phyloP scores from a whole-genome alignment of 2,888 invertebrate species.

The Drosophila meridiana region DNA sequence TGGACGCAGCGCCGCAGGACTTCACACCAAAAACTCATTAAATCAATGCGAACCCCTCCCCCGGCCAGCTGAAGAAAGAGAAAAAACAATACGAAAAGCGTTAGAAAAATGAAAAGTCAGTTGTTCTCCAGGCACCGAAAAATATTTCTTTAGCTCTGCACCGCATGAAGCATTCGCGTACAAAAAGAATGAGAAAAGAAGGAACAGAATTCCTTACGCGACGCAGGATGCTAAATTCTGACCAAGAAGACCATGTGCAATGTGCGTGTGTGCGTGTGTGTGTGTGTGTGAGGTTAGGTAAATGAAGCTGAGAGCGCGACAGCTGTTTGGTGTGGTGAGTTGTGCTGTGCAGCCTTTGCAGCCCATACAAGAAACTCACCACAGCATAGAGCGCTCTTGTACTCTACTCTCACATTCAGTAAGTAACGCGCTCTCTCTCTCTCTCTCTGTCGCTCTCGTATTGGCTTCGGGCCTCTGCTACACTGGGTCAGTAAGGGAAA shows the following conservation, averaged over 20 bases:
- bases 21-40: constrained; percentile 77
- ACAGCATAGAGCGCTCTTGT: constrained; percentile 28
- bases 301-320: constrained; percentile 60
- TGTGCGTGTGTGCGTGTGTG: constrained; percentile 10
- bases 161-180: constrained; percentile 54
- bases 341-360: constrained; percentile 53
- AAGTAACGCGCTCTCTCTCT: neutral
- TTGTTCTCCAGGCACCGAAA: constrained; percentile 44
- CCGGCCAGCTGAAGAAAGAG: neutral
- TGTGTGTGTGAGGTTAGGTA: constrained; percentile 41
- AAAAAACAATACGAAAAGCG: constrained; percentile 54
- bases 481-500: constrained; percentile 73
- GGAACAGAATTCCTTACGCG: constrained; percentile 31
- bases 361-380: constrained; percentile 54
- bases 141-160: constrained; percentile 56
- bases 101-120: constrained; percentile 63
- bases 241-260: constrained; percentile 59
- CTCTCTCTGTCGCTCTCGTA: constrained; percentile 23
- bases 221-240: constrained; percentile 38
- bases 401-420: constrained; percentile 11
- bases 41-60: constrained; percentile 53
- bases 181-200: constrained; percentile 16
- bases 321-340: constrained; percentile 67
- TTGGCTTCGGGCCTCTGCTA: constrained; percentile 38
- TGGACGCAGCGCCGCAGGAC: constrained; percentile 58